Base-by-base conservation (phyloP, 2,797 vertebrate species). In the Sarcophilus harrisii region DNA sequence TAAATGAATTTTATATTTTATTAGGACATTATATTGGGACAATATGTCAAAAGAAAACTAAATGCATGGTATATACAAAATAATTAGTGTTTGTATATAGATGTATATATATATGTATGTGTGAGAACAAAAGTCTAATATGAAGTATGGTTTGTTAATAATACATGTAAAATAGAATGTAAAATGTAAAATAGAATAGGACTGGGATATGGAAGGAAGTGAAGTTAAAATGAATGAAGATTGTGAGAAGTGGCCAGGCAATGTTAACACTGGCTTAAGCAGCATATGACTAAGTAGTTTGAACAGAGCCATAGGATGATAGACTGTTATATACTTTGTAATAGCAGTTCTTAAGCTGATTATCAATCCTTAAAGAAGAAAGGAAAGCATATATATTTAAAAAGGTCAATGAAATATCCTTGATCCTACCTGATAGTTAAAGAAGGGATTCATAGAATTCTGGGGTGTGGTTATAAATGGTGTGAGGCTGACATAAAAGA, bases 401-500 rank as follows among this genome's bases (percentile, higher is more conserved):
- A 66, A 73, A 18, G 62, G 14, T 38, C 13, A 38, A 8, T 73
- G 21, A 49, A 87, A 81, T 49, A 87, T 87, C 21, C 24, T 49
- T 87, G 38, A 38, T 27, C 21, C 73, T 87, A 38, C 8, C 21
- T 87, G 73, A 87, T 87, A 38, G 9, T 49, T 87, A 87, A 87
- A 24, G 73, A 49, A 87, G 24, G 21, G 21, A 8, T 87, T 73
- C 73, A 87, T 27, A 45, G 38, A 27, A 38, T 87, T 49, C 38
- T 87, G 21, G 3, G 9, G 9, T 49, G 21, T 21, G n/a, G 18
- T 38, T 73, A 73, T 87, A 87, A 21, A 87, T 49, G 21, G 18
- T 87, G n/a, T 81, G 8, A 45, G n/a, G 96, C 95, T 97, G 96
- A 98, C 96, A 91, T 0, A 28, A 93, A 95, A 95, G 94, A 91